Conservation (phyloP, 1,140 invertebrate genomes). For the Mamestra configurata region DNA sequence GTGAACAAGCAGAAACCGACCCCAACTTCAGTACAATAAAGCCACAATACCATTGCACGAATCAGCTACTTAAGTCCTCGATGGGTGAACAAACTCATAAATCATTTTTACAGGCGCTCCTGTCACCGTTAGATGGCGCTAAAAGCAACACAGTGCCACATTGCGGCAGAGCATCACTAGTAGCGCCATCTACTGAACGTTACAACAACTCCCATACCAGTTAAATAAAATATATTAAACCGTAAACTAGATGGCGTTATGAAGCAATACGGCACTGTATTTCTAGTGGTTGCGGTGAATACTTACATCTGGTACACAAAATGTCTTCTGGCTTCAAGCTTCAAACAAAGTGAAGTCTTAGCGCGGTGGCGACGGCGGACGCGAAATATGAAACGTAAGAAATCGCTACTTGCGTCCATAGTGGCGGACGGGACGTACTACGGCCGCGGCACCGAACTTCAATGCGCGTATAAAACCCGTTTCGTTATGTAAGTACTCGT, state of each 20-base stretch:
- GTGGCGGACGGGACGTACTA: too few relatives aligned
- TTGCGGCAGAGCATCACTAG: not conserved
- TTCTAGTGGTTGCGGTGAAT: not conserved
- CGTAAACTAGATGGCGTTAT: not conserved
- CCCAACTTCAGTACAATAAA: not conserved
- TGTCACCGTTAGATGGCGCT: constrained; percentile 1
- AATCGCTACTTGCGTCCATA: too few relatives aligned
- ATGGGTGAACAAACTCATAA: constrained; percentile 12
- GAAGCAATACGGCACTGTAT: not conserved
- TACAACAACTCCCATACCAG: not conserved
- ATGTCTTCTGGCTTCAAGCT: too few relatives aligned
- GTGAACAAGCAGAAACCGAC: not conserved
- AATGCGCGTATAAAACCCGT: too few relatives aligned
- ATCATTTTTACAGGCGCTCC: constrained; percentile 24
- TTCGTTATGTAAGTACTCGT: too few relatives aligned
- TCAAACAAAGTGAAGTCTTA: too few relatives aligned
- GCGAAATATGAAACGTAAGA: too few relatives aligned
- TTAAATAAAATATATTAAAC: too few relatives aligned
- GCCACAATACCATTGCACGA: not conserved
- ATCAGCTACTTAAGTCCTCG: not conserved
- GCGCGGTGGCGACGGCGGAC: too few relatives aligned
- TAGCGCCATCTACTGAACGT: not conserved
- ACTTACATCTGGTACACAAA: too few relatives aligned
- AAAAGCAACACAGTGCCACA: constrained; percentile 22
- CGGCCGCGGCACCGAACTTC: too few relatives aligned